These are phyloP conservation scores for Halcyon malimbica DNA, from an alignment of 2,113 vertebrate species.

Conservation along the genomic window DNA sequence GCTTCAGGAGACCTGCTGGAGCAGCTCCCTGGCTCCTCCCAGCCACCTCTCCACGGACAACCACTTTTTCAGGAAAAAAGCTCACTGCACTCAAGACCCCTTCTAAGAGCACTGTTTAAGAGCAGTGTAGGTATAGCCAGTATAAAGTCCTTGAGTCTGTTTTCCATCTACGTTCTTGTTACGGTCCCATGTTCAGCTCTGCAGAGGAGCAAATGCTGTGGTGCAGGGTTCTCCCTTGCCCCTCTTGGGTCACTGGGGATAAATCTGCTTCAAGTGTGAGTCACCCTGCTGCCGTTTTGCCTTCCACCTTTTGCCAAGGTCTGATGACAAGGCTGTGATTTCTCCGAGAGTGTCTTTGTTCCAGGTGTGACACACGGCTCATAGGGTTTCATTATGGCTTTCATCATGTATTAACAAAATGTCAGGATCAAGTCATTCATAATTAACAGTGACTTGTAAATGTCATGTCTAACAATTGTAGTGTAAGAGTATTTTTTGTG, in stretches of 20 bases:
- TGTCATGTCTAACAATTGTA: neutral
- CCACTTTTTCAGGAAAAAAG: neutral
- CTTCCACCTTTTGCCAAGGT: neutral
- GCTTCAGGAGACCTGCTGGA: neutral
- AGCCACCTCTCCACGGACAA: neutral
- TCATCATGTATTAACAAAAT: neutral
- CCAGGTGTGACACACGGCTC: slow-evolving; percentile 23
- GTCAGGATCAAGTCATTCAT: slow-evolving; percentile 19
- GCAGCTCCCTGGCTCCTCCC: neutral
- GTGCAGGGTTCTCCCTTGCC: neutral
- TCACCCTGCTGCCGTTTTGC: neutral
- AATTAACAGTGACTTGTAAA: slow-evolving; percentile 6
- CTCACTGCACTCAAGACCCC: neutral
- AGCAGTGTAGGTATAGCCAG: neutral
- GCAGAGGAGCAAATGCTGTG: neutral
- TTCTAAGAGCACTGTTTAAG: neutral
- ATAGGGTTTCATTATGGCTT: slow-evolving; percentile 4
- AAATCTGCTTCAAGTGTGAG: neutral
- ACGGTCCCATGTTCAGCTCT: neutral
- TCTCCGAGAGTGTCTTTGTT: neutral
- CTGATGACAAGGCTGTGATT: neutral
- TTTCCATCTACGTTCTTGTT: neutral
- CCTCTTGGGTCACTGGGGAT: neutral
- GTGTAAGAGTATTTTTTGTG: neutral
- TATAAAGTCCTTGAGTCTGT: neutral